Percentiles rank a stretch among this genome's conserved stretches.
These are phyloP conservation scores for Andrena bucephala DNA, from an alignment of 2,888 invertebrate genomes.

Conservation along the genomic window DNA sequence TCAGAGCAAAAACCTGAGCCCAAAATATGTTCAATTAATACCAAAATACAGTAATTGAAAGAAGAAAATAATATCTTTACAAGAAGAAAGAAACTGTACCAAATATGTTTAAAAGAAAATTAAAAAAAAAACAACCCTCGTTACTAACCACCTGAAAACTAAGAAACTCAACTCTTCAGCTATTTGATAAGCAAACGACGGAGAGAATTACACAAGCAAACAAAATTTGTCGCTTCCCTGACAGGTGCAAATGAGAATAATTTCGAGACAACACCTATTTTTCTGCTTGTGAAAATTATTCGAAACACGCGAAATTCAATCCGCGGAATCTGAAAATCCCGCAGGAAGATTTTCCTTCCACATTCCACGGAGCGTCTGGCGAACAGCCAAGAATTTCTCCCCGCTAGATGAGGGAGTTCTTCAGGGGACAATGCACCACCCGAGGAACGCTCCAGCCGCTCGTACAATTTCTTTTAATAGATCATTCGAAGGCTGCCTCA, in stretches of 20 bases:
- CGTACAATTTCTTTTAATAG: slow-evolving; percentile 61
- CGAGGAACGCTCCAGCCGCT: slow-evolving; percentile 36
- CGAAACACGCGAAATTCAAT: slow-evolving; percentile 24
- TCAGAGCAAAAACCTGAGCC: too few species aligned
- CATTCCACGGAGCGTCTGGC: slow-evolving; percentile 61
- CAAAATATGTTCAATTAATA: too few species aligned
- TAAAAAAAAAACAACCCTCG: too few species aligned
- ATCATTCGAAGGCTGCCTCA: slow-evolving; percentile 1
- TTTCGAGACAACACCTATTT: not conserved
- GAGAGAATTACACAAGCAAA: too few species aligned
- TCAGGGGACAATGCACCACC: slow-evolving; percentile 64
- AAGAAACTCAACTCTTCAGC: too few species aligned
- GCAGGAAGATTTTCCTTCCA: slow-evolving; percentile 50
- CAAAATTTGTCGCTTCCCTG: too few species aligned
- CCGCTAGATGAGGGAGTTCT: slow-evolving; percentile 60
- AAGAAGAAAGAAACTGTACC: too few species aligned
- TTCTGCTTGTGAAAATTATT: slow-evolving; percentile 40
- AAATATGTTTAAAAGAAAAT: too few species aligned
- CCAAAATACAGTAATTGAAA: too few species aligned
- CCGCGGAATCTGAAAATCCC: slow-evolving; percentile 50
- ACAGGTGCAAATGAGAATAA: not conserved
- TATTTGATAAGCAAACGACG: too few species aligned
- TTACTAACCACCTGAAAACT: too few species aligned
- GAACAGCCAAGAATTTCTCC: slow-evolving; percentile 59
- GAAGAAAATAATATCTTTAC: too few species aligned